These are phyloP conservation scores for Eremobia ochroleuca DNA, from an alignment of 2,888 invertebrate genomes.

Conservation along the genomic window DNA sequence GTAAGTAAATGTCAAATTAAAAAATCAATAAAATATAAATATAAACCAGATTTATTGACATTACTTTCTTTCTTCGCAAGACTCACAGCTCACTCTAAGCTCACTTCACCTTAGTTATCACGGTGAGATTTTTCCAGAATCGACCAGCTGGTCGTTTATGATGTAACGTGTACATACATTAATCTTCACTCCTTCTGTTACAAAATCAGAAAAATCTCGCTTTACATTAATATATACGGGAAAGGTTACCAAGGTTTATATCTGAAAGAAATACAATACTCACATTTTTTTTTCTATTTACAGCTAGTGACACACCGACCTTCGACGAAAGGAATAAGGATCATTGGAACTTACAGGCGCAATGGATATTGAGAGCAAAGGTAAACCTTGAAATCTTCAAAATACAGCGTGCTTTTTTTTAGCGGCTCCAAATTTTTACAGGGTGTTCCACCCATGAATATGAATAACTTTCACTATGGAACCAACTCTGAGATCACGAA, in stretches of 20 bases:
- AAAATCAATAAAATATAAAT: too few relatives aligned
- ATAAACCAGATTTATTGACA: too few relatives aligned
- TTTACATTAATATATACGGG: neutral
- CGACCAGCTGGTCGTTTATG: neutral
- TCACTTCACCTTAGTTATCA: too few relatives aligned
- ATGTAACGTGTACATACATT: neutral
- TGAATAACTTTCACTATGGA: too few relatives aligned
- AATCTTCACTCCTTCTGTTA: neutral
- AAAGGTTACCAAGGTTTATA: neutral
- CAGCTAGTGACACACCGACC: constrained; percentile 64
- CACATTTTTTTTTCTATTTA: neutral
- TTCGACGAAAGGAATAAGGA: constrained; percentile 85
- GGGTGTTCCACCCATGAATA: too few relatives aligned
- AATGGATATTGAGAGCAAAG: constrained; percentile 83
- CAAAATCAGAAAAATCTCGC: neutral
- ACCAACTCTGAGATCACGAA: too few relatives aligned
- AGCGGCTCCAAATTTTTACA: too few relatives aligned
- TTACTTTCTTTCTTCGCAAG: too few relatives aligned
- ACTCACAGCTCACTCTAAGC: too few relatives aligned
- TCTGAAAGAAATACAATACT: neutral
- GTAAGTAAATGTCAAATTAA: too few relatives aligned
- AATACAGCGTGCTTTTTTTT: too few relatives aligned
- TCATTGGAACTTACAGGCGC: constrained; percentile 86
- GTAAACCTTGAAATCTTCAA: constrained; percentile 63
- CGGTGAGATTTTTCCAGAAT: too few relatives aligned